These are phyloP conservation scores for Phoxinus phoxinus DNA, from an alignment of 2,113 vertebrate genomes.

Conservation along the genomic window DNA sequence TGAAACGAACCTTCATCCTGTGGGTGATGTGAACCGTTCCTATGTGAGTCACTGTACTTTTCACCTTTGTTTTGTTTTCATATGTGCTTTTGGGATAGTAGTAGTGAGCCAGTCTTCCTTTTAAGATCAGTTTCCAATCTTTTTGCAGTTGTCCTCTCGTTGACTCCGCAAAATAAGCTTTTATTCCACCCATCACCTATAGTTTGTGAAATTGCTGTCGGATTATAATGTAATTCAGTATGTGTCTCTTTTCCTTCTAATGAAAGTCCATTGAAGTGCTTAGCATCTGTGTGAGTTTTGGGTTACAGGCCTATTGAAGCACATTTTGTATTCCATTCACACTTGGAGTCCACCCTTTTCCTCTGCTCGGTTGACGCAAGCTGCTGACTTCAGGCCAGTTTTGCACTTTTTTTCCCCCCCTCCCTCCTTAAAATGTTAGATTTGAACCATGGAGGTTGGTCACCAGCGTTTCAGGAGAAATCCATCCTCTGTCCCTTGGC, in stretches of 20 bases:
- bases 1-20: background rate
- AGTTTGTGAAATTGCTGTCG: background rate
- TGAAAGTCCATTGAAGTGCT: conserved; percentile 16
- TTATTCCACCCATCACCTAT: conserved; percentile 4
- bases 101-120: background rate
- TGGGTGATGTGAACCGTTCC: background rate
- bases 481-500: background rate
- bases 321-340: conserved; percentile 15
- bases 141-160: background rate
- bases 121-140: background rate
- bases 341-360: conserved; percentile 30
- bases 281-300: conserved; percentile 33
- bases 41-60: background rate
- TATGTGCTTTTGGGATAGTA: background rate
- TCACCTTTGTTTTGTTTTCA: background rate
- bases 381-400: conserved; percentile 18
- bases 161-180: conserved; percentile 26
- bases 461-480: background rate
- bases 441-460: conserved; percentile 34
- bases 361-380: conserved; percentile 7
- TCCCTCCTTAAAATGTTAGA: conserved; percentile 3
- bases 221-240: conserved; percentile 32
- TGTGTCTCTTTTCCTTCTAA: conserved; percentile 20
- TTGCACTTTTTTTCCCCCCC: background rate
- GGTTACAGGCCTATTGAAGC: conserved; percentile 35